A percentile compares a stretch with the other conserved stretches of the same genome.
These are phyloP conservation scores for Crotalus helleri DNA, from an alignment of 2,113 vertebrate genomes.

Conservation along the genomic window DNA sequence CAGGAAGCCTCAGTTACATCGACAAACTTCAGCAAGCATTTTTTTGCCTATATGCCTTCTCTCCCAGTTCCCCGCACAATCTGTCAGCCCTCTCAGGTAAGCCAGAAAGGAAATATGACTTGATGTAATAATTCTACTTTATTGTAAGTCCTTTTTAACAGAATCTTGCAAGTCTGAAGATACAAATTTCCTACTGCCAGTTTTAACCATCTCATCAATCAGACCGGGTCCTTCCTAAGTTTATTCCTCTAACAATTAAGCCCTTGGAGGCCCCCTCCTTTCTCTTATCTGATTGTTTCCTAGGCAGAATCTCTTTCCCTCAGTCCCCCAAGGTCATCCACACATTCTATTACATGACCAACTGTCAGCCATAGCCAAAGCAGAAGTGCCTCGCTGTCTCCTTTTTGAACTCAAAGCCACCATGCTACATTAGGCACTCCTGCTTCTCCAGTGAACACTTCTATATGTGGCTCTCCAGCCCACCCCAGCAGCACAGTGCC, in stretches of 20 bases:
- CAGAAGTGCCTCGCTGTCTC: background rate
- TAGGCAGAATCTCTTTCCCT: background rate
- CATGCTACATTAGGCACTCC: background rate
- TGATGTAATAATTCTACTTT: background rate
- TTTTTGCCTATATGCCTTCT: background rate
- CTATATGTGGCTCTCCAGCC: background rate
- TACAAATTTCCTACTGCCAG: background rate
- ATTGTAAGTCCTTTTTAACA: background rate
- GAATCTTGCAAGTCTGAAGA: background rate
- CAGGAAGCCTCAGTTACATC: too few species aligned
- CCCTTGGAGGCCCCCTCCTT: background rate
- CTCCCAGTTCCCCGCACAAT: background rate
- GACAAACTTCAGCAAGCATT: too few species aligned
- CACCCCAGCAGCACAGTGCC: background rate
- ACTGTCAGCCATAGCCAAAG: background rate
- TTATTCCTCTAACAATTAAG: background rate
- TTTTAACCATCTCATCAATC: background rate
- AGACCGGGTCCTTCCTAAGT: background rate
- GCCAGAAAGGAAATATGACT: background rate
- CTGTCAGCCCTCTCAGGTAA: background rate
- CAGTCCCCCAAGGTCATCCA: background rate
- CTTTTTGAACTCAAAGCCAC: background rate
- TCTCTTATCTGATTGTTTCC: background rate
- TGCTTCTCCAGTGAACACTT: background rate
- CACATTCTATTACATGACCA: background rate